phyloP scores from a whole-genome alignment of 2,797 vertebrate genomes.

The Eidolon dupreanum region DNA sequence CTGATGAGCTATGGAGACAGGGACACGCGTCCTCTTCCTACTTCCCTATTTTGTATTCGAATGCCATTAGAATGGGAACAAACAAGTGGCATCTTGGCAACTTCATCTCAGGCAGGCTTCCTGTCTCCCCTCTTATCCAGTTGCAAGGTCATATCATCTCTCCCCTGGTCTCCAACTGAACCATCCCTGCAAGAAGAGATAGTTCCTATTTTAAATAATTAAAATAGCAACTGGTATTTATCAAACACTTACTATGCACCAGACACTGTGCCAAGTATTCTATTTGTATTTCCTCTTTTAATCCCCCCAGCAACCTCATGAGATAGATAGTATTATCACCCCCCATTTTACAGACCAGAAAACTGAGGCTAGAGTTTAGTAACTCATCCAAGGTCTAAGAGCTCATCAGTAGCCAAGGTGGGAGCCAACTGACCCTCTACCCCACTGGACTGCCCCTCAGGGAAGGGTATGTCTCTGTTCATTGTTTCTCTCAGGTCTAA shows the following conservation, averaged over 20 bases:
- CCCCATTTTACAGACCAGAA: background rate
- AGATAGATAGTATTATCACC: background rate
- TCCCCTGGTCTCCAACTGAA: background rate
- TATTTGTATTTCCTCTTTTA: background rate
- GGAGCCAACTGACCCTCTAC: background rate
- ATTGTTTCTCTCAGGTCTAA: background rate
- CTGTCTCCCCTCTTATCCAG: background rate
- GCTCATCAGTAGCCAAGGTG: no score
- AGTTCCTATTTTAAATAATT: background rate
- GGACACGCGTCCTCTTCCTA: background rate
- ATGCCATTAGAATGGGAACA: background rate
- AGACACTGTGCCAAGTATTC: background rate
- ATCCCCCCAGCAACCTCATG: background rate
- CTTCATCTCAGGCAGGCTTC: constrained; percentile 4
- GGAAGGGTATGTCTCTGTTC: background rate
- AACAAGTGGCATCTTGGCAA: background rate
- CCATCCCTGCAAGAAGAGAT: background rate
- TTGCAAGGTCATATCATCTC: background rate
- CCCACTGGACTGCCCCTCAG: background rate
- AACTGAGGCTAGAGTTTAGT: background rate
- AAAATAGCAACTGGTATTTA: background rate
- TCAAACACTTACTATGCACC: background rate
- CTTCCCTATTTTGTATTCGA: background rate
- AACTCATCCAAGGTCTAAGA: background rate
- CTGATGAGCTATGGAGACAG: background rate